Evolutionary conservation across 2,797 vertebrate species (phyloP), one percentile per base, ranked within the genome.

Genomic region (Lerista edwardsae): DNA sequence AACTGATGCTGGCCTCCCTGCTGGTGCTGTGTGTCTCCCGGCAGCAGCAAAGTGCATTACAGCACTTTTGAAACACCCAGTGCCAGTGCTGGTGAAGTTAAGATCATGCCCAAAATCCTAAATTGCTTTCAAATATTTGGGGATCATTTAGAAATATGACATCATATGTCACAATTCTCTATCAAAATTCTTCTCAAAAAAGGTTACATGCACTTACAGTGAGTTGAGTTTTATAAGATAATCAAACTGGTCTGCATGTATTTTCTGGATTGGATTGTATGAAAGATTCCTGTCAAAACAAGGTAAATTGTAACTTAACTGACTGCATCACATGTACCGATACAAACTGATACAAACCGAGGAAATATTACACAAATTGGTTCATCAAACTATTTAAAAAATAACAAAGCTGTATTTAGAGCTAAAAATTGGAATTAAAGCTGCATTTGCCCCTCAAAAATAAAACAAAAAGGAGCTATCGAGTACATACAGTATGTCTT

Each of bases 241-340:
- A 94, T 98, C 97, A 95, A 99, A 99, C 94, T 98, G 98, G 84
- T 98, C 95, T 84, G 93, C 91, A 91, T 97, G 97, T 88, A 99
- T 96, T 94, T 97, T 96, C 94, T 96, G 89, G 61, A 99, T 97
- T 31, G 98, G 98, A 86, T 99, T 99, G 92, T 97, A 97, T 4
- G 98, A 99, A 94, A 99, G n/a, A 78, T 84, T 69, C 23, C 83
- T 84, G 75, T 61, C 1, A 78, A 77, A 62, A 61, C 44, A 36
- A n/a, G 2, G 7, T 64, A 73, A 68, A 75, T 67, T 10, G 39
- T 68, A 44, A 10, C 15, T 75, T 83, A 36, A 67, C 68, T 68
- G 5, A 14, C 34, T 75, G 11, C 31, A 17, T 51, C 59, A 36
- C 10, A 19, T 68, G 19, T 34, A 39, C 29, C 55, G 74, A 41